Evolutionary conservation across 2,888 invertebrate species (phyloP).

Genomic region (Perizoma affinitatum): DNA sequence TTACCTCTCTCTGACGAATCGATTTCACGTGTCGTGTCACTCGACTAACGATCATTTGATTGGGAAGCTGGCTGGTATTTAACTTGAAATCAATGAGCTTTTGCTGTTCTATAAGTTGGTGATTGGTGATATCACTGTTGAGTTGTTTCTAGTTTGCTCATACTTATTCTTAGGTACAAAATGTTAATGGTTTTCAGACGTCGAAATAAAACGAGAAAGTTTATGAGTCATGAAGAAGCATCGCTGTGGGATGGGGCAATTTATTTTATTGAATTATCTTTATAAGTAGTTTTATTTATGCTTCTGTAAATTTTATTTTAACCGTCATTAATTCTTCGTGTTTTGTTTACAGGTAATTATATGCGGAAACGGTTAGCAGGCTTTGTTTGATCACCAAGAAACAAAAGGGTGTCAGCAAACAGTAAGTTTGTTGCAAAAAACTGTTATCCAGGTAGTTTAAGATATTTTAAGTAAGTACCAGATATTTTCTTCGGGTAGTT

Average conservation of each 20-base stretch:
- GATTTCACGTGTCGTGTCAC: conserved; percentile 53
- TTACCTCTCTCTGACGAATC: conserved; percentile 59
- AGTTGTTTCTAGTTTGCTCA: not conserved
- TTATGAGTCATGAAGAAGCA: conserved; percentile 20
- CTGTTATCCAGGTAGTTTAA: not conserved
- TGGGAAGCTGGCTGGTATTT: no score
- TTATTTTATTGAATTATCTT: conserved; percentile 20
- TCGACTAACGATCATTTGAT: no score
- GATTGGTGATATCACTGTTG: no score
- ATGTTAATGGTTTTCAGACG: not conserved
- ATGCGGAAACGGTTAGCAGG: not conserved
- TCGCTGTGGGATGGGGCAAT: conserved; percentile 11
- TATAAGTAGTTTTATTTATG: not conserved
- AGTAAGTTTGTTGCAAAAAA: not conserved
- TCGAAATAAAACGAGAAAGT: conserved; percentile 22
- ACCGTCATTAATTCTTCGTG: conserved; percentile 3
- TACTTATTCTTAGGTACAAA: not conserved
- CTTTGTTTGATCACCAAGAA: not conserved
- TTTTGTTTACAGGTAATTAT: conserved; percentile 33
- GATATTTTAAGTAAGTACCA: no score
- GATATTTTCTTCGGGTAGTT: no score
- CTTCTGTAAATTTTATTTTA: not conserved
- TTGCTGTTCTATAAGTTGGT: no score
- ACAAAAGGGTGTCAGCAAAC: not conserved
- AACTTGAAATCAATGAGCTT: no score